Evolutionary conservation across 2,113 vertebrate genomes (phyloP), one percentile per base, ranked within the genome.

Genomic region (Siphamia tubifer): DNA sequence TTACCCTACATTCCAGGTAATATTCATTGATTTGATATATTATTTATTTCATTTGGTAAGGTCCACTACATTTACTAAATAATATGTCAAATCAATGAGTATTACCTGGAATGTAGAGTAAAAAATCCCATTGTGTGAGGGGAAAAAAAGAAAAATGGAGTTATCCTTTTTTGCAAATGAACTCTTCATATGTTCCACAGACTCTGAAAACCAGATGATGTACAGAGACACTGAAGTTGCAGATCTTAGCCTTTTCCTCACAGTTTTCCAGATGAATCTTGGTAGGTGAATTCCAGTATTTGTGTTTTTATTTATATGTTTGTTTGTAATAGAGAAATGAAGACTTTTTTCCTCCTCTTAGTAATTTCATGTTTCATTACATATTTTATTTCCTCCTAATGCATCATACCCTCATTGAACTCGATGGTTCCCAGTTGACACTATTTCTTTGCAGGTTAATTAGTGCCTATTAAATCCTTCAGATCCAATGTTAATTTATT

Each of bases 381-480:
- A 6, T 23, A 38, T 54, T 27, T 15, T 58, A 40, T 62, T 32
- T 39, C 49, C 38, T 35, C 40, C 17, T 24, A n/a, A n/a, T n/a
- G n/a, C n/a, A n/a, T 30, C 28, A 23, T 10, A 5, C 5, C 39
- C 20, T 6, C 2, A 20, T 17, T 64, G 55, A 39, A 52, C 21
- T 12, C 15, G 13, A 1, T 30, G 2, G 28, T 21, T 82, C 76
- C 69, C 74, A 30, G 6, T 5, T 19, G 70, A 60, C 4, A 3
- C 61, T 6, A 45, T 36, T 36, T 68, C 36, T 60, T 43, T 70
- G 65, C 58, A 66, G 54, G 36, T 78, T n/a, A 78, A 83, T 86
- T 73, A 64, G 74, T 16, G 66, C 44, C 57, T 47, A 12, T 23
- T 58, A 43, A 60, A 63, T 66, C 74, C 64, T 67, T 61, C n/a